A percentile compares a stretch with the other conserved stretches of the same genome.
Conservation (phyloP, 2,888 invertebrate species). For the Drosophila austrosaltans region DNA sequence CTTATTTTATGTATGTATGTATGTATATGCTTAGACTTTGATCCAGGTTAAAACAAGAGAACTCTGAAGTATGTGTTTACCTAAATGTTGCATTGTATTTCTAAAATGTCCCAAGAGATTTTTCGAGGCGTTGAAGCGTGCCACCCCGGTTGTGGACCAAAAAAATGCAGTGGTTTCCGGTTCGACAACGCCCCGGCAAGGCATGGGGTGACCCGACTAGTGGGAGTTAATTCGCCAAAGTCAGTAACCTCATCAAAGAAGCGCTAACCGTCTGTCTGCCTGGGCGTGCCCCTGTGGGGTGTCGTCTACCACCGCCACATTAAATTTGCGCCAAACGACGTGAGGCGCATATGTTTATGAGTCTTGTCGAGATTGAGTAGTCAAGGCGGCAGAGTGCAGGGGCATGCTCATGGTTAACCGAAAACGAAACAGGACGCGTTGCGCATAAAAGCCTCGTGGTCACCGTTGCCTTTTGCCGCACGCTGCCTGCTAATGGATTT, state of each 20-base stretch:
- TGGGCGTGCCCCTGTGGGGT: constrained; percentile 58
- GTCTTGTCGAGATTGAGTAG: constrained; percentile 77
- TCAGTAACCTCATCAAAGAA: constrained; percentile 79
- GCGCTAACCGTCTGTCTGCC: constrained; percentile 59
- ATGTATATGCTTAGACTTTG: constrained; percentile 14
- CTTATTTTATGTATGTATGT: constrained; percentile 7
- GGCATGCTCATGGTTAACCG: constrained; percentile 81
- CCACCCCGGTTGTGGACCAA: constrained; percentile 75
- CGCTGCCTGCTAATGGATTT: constrained; percentile 77
- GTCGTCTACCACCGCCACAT: constrained; percentile 73
- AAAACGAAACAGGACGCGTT: constrained; percentile 77
- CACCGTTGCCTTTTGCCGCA: constrained; percentile 52
- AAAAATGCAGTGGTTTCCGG: constrained; percentile 81
- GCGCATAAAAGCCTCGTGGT: constrained; percentile 74
- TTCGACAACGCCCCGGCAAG: constrained; percentile 65
- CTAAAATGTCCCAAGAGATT: constrained; percentile 80
- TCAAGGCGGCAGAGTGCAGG: constrained; percentile 27
- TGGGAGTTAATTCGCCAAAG: constrained; percentile 78
- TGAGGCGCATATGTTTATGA: constrained; percentile 83
- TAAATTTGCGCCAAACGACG: constrained; percentile 82
- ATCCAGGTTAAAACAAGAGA: constrained; percentile 34
- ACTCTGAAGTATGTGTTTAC: constrained; percentile 69
- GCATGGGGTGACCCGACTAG: constrained; percentile 31
- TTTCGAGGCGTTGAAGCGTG: constrained; percentile 83
- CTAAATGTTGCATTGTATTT: constrained; percentile 75